A percentile compares a stretch with the other conserved stretches of the same genome.
phyloP scores from a whole-genome alignment of 2,888 invertebrate species.

The Chymomyza caudatula region DNA sequence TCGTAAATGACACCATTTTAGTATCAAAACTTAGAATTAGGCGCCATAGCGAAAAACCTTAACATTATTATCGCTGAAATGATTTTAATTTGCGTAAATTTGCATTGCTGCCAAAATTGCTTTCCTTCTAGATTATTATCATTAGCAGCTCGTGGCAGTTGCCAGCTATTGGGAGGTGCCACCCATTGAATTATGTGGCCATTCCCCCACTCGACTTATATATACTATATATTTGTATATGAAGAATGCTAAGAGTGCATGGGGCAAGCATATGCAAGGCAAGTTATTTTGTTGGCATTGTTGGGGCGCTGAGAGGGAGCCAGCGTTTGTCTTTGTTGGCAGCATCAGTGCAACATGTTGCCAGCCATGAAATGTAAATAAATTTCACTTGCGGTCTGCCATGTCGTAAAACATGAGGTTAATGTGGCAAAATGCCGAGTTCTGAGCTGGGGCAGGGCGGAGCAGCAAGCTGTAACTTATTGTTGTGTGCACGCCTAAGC shows the following conservation, averaged over 20 bases:
- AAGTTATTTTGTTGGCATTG: conserved; percentile 9
- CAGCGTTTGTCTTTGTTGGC: conserved; percentile 8
- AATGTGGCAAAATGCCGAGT: conserved; percentile 52
- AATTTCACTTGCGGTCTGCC: conserved; percentile 68
- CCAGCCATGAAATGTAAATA: conserved; percentile 68
- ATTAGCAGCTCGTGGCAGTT: not conserved
- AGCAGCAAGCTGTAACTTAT: conserved; percentile 39
- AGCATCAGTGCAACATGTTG: conserved; percentile 66
- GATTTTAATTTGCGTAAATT: not conserved
- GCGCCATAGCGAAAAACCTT: too few relatives aligned
- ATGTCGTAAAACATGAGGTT: conserved; percentile 69
- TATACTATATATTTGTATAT: not conserved
- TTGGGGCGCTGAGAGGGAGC: conserved; percentile 6
- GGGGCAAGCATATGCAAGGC: conserved; percentile 15
- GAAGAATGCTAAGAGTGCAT: conserved; percentile 11
- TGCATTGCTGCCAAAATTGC: not conserved
- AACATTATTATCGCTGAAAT: too few relatives aligned
- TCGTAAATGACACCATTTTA: too few relatives aligned
- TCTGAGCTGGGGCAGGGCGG: not conserved
- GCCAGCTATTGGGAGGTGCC: not conserved
- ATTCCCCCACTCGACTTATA: not conserved
- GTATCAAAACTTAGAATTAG: too few relatives aligned
- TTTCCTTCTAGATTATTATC: not conserved
- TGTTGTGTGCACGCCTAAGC: conserved; percentile 47
- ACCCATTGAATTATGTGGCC: not conserved